Conservation (phyloP, 2,888 invertebrate genomes). For the Yponomeuta evonymella region DNA sequence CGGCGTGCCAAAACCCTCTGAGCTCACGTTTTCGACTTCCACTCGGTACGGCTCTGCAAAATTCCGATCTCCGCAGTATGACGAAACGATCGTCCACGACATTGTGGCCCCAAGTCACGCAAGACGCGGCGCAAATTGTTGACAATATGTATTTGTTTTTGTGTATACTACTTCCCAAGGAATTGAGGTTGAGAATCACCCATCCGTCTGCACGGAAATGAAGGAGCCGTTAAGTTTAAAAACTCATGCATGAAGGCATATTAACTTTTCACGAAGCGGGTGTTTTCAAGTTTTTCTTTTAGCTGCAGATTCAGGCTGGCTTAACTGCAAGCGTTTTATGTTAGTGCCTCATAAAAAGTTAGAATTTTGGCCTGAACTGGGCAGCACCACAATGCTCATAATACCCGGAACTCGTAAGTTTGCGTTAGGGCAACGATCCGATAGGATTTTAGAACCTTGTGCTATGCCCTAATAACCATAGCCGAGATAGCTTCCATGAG, state of each 20-base stretch:
- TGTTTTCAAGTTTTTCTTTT: not conserved
- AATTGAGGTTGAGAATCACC: not conserved
- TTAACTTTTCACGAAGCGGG: not conserved
- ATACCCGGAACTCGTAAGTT: constrained; percentile 21
- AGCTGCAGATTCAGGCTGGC: not conserved
- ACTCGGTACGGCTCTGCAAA: constrained; percentile 15
- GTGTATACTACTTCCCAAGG: not conserved
- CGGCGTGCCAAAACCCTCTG: constrained; percentile 43
- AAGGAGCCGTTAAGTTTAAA: not conserved
- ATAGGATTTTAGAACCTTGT: constrained; percentile 20
- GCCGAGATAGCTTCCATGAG: not conserved
- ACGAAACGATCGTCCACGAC: constrained; percentile 29
- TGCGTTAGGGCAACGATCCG: constrained; percentile 25
- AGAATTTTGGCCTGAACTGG: not conserved
- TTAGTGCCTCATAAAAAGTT: constrained; percentile 3
- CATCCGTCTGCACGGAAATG: not conserved
- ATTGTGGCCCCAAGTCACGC: constrained; percentile 12
- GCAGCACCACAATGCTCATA: constrained; percentile 25
- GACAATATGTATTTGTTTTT: constrained; percentile 3
- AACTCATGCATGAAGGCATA: not conserved
- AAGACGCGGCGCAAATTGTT: constrained; percentile 3
- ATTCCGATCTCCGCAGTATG: constrained; percentile 43
- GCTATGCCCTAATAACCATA: constrained; percentile 16
- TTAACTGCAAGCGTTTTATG: constrained; percentile 1
- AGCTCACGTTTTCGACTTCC: constrained; percentile 34